These are phyloP conservation scores for Lophura nycthemera DNA, from an alignment of 2,113 vertebrate species.

Conservation along the genomic window DNA sequence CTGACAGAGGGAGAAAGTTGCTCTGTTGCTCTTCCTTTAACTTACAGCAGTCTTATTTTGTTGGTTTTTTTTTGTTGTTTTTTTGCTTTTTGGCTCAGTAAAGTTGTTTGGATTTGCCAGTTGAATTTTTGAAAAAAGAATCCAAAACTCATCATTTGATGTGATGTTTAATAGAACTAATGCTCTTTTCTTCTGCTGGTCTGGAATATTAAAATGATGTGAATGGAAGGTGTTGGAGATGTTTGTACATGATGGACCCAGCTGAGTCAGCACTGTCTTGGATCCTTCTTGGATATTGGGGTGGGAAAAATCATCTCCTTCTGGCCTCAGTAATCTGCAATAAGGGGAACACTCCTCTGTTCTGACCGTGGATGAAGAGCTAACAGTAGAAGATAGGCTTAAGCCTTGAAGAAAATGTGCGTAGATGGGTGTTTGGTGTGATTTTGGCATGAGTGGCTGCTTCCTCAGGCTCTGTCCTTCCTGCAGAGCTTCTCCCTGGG, in stretches of 20 bases:
- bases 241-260: not conserved
- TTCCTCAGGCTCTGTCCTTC: conserved; percentile 12
- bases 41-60: not conserved
- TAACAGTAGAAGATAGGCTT: not conserved
- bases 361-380: rapidly evolving
- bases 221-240: not conserved
- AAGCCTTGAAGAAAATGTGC: not conserved
- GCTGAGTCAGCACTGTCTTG: not conserved
- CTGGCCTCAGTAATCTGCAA: not conserved
- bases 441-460: not conserved
- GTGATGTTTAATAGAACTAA: not conserved
- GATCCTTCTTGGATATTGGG: rapidly evolving
- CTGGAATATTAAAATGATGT: not conserved
- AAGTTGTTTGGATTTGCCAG: not conserved
- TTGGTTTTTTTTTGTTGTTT: not conserved
- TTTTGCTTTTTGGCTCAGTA: not conserved
- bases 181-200: not conserved
- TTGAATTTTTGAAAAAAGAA: not conserved
- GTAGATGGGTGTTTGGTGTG: not conserved
- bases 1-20: not conserved
- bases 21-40: rapidly evolving
- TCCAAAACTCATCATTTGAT: rapidly evolving
- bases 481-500: conserved; percentile 21
- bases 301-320: not conserved
- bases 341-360: not conserved